Conservation (phyloP, 2,113 vertebrate genomes). For the Coryphaenoides rupestris region DNA sequence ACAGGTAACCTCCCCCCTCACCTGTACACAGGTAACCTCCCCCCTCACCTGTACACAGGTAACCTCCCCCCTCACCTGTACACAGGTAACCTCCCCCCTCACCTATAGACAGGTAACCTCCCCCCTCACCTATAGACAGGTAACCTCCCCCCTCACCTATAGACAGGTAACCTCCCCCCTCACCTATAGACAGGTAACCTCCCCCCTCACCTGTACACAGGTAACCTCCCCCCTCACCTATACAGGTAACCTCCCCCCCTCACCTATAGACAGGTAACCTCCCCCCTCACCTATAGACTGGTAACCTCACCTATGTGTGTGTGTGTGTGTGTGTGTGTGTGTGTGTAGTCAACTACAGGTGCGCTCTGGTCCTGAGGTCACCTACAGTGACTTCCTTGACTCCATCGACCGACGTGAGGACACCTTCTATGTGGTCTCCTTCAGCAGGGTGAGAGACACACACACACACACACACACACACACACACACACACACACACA, state of each 20-base stretch:
- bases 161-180: constrained; percentile 64
- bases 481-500: not conserved
- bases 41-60: too few relatives aligned
- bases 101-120: constrained; percentile 67
- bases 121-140: not conserved
- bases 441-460: constrained; percentile 77
- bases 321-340: constrained; percentile 1
- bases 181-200: too few relatives aligned
- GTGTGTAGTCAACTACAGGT: constrained; percentile 81
- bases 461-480: not conserved
- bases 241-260: too few relatives aligned
- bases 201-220: too few relatives aligned
- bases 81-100: constrained; percentile 65
- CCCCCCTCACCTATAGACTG: too few relatives aligned
- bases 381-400: constrained; percentile 85
- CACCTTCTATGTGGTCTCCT: constrained; percentile 90
- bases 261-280: too few relatives aligned
- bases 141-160: too few relatives aligned
- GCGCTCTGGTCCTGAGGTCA: constrained; percentile 79
- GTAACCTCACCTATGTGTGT: too few relatives aligned
- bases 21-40: too few relatives aligned
- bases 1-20: constrained; percentile 61
- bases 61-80: constrained; percentile 18
- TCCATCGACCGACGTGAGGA: constrained; percentile 87
- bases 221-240: constrained; percentile 41